Percentiles rank a stretch among this genome's conserved stretches.
Conservation (phyloP, 2,888 invertebrate species). For the Scrobipalpa costella region DNA sequence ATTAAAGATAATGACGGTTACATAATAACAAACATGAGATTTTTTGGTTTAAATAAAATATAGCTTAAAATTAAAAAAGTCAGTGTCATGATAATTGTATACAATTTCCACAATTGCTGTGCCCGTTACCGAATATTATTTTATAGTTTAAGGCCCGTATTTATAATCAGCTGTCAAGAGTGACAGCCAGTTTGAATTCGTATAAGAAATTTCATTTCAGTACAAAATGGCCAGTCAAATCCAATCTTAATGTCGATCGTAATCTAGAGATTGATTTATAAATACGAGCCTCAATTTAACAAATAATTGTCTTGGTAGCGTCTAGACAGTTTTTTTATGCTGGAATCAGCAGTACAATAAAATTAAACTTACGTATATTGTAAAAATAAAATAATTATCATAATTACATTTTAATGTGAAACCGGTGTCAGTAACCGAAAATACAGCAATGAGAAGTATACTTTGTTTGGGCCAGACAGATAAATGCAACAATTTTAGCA, state of each 20-base stretch:
- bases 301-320: not conserved
- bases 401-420: not conserved
- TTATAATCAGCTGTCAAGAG: too few relatives aligned
- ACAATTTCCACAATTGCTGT: not conserved
- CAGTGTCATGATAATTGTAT: not conserved
- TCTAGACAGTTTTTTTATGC: conserved; percentile 5
- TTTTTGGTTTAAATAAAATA: not conserved
- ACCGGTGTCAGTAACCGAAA: not conserved
- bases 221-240: too few relatives aligned
- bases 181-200: too few relatives aligned
- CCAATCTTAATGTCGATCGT: too few relatives aligned
- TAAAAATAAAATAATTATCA: not conserved
- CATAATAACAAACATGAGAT: too few relatives aligned
- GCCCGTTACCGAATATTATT: conserved; percentile 2
- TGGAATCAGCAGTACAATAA: not conserved
- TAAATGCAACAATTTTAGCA: not conserved
- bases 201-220: too few relatives aligned
- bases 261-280: too few relatives aligned
- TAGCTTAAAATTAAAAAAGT: not conserved
- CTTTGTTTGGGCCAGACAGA: not conserved
- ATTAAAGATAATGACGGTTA: too few relatives aligned
- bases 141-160: too few relatives aligned
- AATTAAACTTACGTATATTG: not conserved
- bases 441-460: not conserved
- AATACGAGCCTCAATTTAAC: too few relatives aligned